These are phyloP conservation scores for Erynnis tages DNA, from an alignment of 2,888 invertebrate species.

Conservation along the genomic window DNA sequence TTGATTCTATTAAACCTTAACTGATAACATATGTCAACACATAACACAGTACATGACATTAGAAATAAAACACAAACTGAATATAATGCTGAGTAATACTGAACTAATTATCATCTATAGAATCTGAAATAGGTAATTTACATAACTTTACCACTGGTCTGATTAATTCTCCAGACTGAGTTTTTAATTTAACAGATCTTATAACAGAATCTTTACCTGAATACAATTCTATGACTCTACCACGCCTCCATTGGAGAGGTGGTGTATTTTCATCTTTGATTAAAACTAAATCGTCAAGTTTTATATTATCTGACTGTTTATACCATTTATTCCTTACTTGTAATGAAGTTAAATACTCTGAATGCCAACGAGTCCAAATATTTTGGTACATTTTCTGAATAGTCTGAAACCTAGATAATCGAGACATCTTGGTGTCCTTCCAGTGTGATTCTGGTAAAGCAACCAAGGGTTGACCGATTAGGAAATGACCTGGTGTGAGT, in stretches of 20 bases:
- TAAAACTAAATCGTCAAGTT: constrained; percentile 2
- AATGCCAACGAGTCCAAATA: constrained; percentile 8
- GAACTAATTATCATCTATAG: neutral
- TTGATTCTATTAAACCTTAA: neutral
- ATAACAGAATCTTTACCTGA: constrained; percentile 1
- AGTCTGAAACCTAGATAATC: neutral
- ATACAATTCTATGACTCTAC: constrained; percentile 13
- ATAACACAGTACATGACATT: no score
- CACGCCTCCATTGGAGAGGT: constrained; percentile 8
- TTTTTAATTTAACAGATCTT: constrained; percentile 8
- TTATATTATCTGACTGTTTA: neutral
- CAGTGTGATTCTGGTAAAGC: neutral
- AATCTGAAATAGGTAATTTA: neutral
- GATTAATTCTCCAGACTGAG: constrained; percentile 6
- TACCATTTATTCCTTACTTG: constrained; percentile 12
- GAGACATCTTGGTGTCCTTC: neutral
- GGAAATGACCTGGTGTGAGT: constrained; percentile 2
- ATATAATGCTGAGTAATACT: no score
- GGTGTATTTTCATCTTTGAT: neutral
- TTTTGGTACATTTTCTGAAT: neutral
- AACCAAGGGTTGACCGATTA: neutral
- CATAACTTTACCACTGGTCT: constrained; percentile 2
- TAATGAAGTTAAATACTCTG: constrained; percentile 14
- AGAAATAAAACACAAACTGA: no score
- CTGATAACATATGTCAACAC: neutral